Base-by-base conservation (phyloP, 2,888 invertebrate genomes). In the Heliconius cydno region DNA sequence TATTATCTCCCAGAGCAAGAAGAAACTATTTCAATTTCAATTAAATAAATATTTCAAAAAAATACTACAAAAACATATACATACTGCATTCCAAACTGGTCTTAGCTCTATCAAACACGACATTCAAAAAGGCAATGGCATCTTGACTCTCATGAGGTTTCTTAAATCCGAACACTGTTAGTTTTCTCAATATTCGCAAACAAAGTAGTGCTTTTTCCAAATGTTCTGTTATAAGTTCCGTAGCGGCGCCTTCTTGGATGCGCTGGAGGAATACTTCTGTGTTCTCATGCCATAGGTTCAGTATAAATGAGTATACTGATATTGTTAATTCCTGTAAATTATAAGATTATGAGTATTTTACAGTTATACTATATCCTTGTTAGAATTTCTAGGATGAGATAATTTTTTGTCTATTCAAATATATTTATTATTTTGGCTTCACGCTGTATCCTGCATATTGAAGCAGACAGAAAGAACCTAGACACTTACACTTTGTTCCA, bases 1-100 rank as follows among this genome's bases (percentile, higher is more conserved):
- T 57, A 22, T n/a, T 10, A 19, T 60, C 10, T 60, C n/a, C 10
- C n/a, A 60, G 60, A 60, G 60, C 3, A 19, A 60, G 4, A 3
- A n/a, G 10, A 60, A n/a, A 60, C 9, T 22, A 22, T 19, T 19
- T 19, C 19, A 19, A 19, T 52, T 19, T 2, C 19, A 41, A 41
- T 12, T 41, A 12, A 34, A 34, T 34, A 34, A 34, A 34, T 34
- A 34, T 34, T 7, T 41, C 41, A 41, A 41, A 63, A 25, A 4
- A 25, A 63, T 25, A 60, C 9, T 60, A n/a, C 12, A 28, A 65
- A 15, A 65, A 15, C 15, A 65, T 15, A 85, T 92, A 97, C 97
- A 97, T 95, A 96, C 98, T 96, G 88, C 97, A 97, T 89, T 98
- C 97, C 76, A 99, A 93, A 86, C 97, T 96, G 63, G 97, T 96